These are phyloP conservation scores for Propsilocerus akamusi DNA, from an alignment of 1,140 invertebrate species.

Conservation along the genomic window DNA sequence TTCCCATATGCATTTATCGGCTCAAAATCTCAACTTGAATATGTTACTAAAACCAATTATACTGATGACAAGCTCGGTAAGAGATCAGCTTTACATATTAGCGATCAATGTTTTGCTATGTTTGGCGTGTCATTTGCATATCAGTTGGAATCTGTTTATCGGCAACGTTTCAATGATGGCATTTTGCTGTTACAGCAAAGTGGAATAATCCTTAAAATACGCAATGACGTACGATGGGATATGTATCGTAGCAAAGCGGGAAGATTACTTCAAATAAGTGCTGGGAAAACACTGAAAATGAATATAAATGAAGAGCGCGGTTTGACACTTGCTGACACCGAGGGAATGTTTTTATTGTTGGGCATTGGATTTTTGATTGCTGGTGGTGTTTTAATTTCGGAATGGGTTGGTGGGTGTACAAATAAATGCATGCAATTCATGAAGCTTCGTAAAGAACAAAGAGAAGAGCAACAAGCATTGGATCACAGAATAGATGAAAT, in stretches of 20 bases:
- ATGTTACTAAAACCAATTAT: constrained; percentile 46
- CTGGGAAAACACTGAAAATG: constrained; percentile 15
- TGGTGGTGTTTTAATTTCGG: constrained; percentile 30
- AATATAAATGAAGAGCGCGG: constrained; percentile 39
- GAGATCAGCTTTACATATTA: constrained; percentile 42
- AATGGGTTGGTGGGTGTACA: constrained; percentile 42
- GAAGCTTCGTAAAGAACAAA: constrained; percentile 5
- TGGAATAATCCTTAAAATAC: constrained; percentile 42
- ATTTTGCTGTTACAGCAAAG: constrained; percentile 37
- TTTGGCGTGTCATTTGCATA: constrained; percentile 41
- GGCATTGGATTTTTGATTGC: constrained; percentile 42
- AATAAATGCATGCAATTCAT: constrained; percentile 28
- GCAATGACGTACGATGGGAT: constrained; percentile 45
- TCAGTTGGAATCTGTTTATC: constrained; percentile 37
- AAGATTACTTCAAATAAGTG: constrained; percentile 31
- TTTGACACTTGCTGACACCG: constrained; percentile 49
- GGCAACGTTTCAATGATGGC: constrained; percentile 32
- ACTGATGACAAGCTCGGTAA: constrained; percentile 35
- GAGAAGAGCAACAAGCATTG: not conserved
- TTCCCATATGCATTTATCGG: constrained; percentile 46
- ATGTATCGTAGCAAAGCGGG: constrained; percentile 36
- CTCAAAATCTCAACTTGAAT: constrained; percentile 42
- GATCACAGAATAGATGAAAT: not conserved
- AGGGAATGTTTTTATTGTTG: constrained; percentile 58
- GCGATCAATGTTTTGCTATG: constrained; percentile 46